phyloP scores from a whole-genome alignment of 2,797 vertebrate genomes.

The Brotogeris chrysoptera region DNA sequence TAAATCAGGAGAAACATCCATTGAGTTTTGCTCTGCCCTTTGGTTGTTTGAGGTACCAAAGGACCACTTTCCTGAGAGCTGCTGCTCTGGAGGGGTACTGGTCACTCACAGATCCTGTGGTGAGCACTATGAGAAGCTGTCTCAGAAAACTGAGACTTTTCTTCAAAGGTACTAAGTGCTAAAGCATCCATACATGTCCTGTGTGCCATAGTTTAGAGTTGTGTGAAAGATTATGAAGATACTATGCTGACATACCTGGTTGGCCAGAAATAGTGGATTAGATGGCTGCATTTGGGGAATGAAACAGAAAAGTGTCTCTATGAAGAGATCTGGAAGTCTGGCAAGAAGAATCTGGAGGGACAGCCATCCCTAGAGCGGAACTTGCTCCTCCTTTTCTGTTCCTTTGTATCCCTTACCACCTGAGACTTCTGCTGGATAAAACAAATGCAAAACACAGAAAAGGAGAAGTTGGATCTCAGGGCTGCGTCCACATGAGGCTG shows the following conservation, averaged over 20 bases:
- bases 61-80: neutral
- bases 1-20: neutral
- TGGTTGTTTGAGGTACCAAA: neutral
- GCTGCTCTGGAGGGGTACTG: neutral
- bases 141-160: neutral
- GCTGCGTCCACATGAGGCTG: accelerated
- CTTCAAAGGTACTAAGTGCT: neutral
- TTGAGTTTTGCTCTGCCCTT: neutral
- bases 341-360: neutral
- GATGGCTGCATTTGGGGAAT: neutral
- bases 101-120: neutral
- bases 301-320: neutral
- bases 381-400: neutral
- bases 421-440: neutral
- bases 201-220: neutral
- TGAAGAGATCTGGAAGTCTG: neutral
- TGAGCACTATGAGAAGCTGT: neutral
- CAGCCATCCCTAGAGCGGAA: accelerated
- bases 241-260: neutral
- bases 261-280: neutral
- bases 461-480: neutral
- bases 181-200: neutral
- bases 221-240: neutral
- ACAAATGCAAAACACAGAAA: neutral
- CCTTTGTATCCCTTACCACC: neutral